Percentiles rank a stretch among this genome's conserved stretches.
Conservation (phyloP, 2,888 invertebrate genomes). For the Periphyllus acericola region DNA sequence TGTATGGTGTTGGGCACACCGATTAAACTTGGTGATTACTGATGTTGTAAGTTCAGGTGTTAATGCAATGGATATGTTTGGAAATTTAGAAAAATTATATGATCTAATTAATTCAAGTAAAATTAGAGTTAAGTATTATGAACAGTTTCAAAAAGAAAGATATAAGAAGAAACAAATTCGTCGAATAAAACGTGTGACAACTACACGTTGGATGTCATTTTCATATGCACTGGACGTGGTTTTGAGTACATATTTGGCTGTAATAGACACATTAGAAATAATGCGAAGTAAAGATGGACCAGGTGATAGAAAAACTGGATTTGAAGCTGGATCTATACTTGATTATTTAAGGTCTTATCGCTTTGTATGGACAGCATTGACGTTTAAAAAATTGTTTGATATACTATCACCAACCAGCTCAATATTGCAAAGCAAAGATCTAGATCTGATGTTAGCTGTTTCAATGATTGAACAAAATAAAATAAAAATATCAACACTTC, state of each 20-base stretch:
- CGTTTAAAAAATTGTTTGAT: slow-evolving; percentile 34
- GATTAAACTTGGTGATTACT: slow-evolving; percentile 18
- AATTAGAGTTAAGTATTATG: slow-evolving; percentile 13
- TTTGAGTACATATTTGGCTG: slow-evolving; percentile 2
- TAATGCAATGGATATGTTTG: slow-evolving; percentile 34
- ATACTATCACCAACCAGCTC: neutral
- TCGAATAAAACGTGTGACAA: slow-evolving; percentile 9
- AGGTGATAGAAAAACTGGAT: neutral
- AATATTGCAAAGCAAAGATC: slow-evolving; percentile 29
- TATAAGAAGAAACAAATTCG: no score
- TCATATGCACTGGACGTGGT: neutral
- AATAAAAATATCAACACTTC: neutral
- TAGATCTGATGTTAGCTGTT: slow-evolving; percentile 19
- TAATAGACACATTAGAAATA: neutral
- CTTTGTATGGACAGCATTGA: slow-evolving; percentile 26
- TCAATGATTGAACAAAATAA: neutral
- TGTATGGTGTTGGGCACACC: slow-evolving; percentile 14
- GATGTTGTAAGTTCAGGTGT: slow-evolving; percentile 7
- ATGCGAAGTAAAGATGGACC: neutral
- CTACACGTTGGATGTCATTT: slow-evolving; percentile 26
- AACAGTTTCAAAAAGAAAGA: neutral
- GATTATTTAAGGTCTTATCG: slow-evolving; percentile 28
- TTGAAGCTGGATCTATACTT: neutral
- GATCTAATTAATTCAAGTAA: slow-evolving; percentile 6
- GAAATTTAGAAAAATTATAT: slow-evolving; percentile 33